phyloP scores from a whole-genome alignment of 2,797 vertebrate species.

The Gymnothorax reevesii region DNA sequence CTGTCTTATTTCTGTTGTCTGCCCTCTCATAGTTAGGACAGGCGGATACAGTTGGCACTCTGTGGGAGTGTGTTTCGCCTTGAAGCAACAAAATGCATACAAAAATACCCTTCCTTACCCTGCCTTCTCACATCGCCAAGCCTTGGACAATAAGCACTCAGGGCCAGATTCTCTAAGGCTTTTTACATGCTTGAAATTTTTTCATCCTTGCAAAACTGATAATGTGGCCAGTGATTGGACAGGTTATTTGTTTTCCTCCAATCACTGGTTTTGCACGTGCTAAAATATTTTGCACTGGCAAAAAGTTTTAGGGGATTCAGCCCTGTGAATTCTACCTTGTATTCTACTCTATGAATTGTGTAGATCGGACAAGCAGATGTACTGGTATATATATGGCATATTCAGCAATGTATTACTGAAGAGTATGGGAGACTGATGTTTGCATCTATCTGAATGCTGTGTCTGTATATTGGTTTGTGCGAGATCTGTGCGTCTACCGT shows the following conservation, averaged over 20 bases:
- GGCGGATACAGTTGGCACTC: neutral
- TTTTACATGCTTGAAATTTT: too few species aligned
- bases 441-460: neutral
- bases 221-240: too few species aligned
- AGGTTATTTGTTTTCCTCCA: too few species aligned
- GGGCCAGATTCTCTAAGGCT: too few species aligned
- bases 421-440: neutral
- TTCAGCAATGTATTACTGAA: neutral
- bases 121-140: neutral
- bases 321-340: neutral
- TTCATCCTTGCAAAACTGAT: too few species aligned
- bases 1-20: neutral
- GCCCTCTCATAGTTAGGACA: neutral
- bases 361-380: neutral
- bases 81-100: neutral
- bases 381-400: neutral
- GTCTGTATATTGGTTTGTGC: conserved; percentile 8
- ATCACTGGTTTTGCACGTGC: too few species aligned
- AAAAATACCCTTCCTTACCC: neutral
- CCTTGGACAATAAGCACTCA: neutral
- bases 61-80: neutral
- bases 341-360: conserved; percentile 11
- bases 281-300: too few species aligned
- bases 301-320: too few species aligned
- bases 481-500: conserved; percentile 1